A percentile compares a stretch with the other conserved stretches of the same genome.
Evolutionary conservation across 2,888 invertebrate species (phyloP).

Genomic region (Philaethria dido): DNA sequence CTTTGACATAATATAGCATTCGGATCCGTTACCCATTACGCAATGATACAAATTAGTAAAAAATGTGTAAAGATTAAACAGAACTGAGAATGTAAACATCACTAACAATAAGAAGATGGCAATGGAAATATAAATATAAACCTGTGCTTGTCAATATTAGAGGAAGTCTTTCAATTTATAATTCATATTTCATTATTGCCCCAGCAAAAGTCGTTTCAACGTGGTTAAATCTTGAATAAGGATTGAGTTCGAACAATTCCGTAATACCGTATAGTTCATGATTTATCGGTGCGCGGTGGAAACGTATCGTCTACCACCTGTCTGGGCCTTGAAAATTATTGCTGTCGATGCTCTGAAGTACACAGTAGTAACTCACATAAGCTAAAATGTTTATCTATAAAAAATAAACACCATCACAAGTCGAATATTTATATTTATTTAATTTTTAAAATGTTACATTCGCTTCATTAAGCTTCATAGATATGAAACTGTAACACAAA

Average conservation of each 20-base stretch:
- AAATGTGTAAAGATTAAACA: no score
- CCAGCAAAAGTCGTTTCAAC: background rate
- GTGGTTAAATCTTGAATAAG: background rate
- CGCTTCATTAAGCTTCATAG: no score
- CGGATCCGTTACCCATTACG: no score
- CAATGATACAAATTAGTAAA: no score
- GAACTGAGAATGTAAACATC: no score
- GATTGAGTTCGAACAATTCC: background rate
- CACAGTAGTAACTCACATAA: background rate
- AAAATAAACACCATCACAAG: background rate
- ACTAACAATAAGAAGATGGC: no score
- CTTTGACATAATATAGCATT: no score
- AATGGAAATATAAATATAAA: no score
- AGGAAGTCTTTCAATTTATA: background rate
- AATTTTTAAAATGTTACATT: no score
- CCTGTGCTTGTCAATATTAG: no score
- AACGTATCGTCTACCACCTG: slow-evolving; percentile 24
- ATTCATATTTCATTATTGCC: background rate
- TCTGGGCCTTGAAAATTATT: slow-evolving; percentile 36
- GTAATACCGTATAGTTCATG: slow-evolving; percentile 14
- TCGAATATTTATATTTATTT: no score
- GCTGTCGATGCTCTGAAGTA: background rate
- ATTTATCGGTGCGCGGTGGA: slow-evolving; percentile 16
- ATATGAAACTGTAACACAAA: no score
- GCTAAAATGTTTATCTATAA: background rate